Evolutionary conservation across 2,888 invertebrate species (phyloP), one percentile per base, ranked within the genome.

Genomic region (Gymnoscelis rufifasciata): DNA sequence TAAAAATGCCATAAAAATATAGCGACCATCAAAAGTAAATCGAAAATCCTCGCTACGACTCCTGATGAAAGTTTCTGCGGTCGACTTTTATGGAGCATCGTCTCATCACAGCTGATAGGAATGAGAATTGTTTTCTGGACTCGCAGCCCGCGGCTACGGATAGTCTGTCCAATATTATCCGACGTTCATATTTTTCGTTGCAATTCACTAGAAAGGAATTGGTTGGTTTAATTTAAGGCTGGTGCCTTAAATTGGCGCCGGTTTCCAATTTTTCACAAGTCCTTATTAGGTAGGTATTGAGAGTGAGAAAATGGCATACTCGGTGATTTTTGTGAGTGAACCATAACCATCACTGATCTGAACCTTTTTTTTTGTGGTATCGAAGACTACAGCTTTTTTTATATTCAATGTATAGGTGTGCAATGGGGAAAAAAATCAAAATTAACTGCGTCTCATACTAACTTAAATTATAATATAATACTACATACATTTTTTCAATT

Each of bases 51-150:
- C 46, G 41, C 45, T 51, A 41, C 46, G 52, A 50, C 39, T 51
- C 57, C 57, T 59, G 59, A 61, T 60, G 60, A 46, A 50, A 50
- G 45, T 40, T 44, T 49, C 45, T 42, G 57, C 57, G 57, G 56
- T 50, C 54, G 57, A 51, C 56, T 59, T 66, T 66, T 64, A 64
- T 60, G 55, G 60, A 56, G 52, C 54, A 57, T 57, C 58, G 60
- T 56, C 52, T 59, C 58, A 48, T 58, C 54, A 56, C 43, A 43
- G 33, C 33, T 47, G 46, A 51, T 52, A 47, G 48, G 44, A 41
- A 53, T 47, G 45, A 52, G 54, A 52, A 60, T 59, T 62, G 60
- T 57, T 52, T 56, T 54, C 50, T 57, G 43, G 53, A 47, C 51
- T 46, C 31, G 49, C 42, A 41, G 51, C 51, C 51, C 44, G 43